These are phyloP conservation scores for Podabrus alpinus DNA, from an alignment of 2,888 invertebrate species.

Conservation along the genomic window DNA sequence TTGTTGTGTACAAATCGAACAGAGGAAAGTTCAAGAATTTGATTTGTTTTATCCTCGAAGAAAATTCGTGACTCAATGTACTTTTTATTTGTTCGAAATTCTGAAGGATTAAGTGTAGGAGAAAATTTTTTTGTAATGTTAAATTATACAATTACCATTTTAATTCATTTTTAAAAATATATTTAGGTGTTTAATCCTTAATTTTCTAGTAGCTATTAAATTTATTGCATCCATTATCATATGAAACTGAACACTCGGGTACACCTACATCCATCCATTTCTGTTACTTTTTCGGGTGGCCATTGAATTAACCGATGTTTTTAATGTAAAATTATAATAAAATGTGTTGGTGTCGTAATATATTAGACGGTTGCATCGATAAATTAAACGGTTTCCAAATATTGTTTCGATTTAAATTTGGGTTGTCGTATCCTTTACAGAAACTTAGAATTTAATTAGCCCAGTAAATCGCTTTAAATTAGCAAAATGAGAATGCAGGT, in stretches of 20 bases:
- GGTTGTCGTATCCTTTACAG: not conserved
- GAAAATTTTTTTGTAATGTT: not conserved
- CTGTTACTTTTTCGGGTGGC: not conserved
- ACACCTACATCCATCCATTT: not conserved
- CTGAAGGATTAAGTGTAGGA: not conserved
- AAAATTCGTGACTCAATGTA: not conserved
- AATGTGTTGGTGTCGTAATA: not conserved
- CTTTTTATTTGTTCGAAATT: not conserved
- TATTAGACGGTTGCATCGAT: not conserved
- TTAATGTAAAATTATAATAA: not conserved
- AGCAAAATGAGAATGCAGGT: conserved; percentile 14
- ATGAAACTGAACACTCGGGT: not conserved
- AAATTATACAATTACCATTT: not conserved
- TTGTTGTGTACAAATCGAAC: not conserved
- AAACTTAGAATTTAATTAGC: conserved; percentile 18
- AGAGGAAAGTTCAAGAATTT: not conserved
- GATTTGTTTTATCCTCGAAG: not conserved
- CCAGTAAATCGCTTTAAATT: conserved; percentile 16
- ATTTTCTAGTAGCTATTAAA: not conserved
- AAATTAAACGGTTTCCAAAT: not conserved
- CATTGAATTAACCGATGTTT: not conserved
- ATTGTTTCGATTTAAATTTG: not conserved
- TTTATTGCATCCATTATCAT: not conserved
- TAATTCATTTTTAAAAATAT: not conserved
- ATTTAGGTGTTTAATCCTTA: not conserved